phyloP scores from a whole-genome alignment of 2,113 vertebrate species.

The Thalassarche chlororhynchos region DNA sequence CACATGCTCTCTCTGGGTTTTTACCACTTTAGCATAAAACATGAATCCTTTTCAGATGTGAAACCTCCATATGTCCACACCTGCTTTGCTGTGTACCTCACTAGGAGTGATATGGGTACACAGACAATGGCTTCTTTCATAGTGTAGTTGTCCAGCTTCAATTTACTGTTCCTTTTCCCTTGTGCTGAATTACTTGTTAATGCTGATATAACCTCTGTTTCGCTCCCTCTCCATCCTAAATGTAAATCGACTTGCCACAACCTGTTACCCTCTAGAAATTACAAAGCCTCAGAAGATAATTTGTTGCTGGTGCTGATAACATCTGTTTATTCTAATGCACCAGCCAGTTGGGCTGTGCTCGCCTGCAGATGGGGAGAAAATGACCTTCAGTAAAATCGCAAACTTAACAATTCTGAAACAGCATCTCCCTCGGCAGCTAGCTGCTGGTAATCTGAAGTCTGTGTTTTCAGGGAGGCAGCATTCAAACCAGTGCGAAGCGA shows the following conservation, averaged over 20 bases:
- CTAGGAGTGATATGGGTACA: background rate
- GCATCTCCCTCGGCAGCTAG: background rate
- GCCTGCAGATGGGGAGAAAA: background rate
- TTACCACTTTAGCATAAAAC: background rate
- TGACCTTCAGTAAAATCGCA: constrained; percentile 5
- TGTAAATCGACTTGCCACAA: constrained; percentile 44
- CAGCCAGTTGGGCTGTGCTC: background rate
- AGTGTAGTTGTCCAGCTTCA: background rate
- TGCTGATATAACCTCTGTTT: background rate
- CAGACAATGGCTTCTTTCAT: background rate
- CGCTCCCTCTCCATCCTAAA: background rate
- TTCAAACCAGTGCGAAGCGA: background rate
- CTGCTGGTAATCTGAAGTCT: background rate
- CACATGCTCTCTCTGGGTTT: background rate
- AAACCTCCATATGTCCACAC: background rate
- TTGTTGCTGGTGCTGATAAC: constrained; percentile 49
- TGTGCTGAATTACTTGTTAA: background rate
- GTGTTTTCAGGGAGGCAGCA: background rate
- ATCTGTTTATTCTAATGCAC: constrained; percentile 42
- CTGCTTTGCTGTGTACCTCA: background rate
- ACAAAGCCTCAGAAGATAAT: constrained; percentile 48
- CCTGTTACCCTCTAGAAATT: constrained; percentile 47
- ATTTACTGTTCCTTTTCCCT: background rate
- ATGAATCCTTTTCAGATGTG: background rate
- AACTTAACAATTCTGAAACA: background rate